A percentile compares a stretch with the other conserved stretches of the same genome.
phyloP scores from a whole-genome alignment of 2,888 invertebrate species.

The Lathronympha strigana region DNA sequence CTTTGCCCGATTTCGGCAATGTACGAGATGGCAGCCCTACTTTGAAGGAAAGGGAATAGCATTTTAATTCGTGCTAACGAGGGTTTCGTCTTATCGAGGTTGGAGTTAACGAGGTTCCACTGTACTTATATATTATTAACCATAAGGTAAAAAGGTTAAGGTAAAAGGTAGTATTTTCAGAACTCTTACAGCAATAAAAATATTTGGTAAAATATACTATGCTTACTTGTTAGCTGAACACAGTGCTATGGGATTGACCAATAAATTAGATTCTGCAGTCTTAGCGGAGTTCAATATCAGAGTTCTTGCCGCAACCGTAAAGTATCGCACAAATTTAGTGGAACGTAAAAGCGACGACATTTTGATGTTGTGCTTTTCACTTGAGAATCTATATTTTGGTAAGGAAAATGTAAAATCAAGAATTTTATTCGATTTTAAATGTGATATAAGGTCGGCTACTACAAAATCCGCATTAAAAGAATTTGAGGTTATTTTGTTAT shows the following conservation, averaged over 20 bases:
- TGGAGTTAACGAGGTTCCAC: too few species aligned
- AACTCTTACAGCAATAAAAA: too few species aligned
- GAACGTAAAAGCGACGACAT: slow-evolving; percentile 89
- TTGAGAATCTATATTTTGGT: slow-evolving; percentile 34
- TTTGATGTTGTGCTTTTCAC: slow-evolving; percentile 48
- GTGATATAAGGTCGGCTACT: background rate
- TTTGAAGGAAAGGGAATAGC: too few species aligned
- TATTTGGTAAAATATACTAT: slow-evolving; percentile 3
- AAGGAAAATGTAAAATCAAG: slow-evolving; percentile 8
- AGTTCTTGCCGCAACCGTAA: slow-evolving; percentile 88
- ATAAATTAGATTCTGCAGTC: slow-evolving; percentile 85
- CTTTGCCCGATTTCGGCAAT: too few species aligned
- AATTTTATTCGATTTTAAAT: background rate
- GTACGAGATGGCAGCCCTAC: too few species aligned
- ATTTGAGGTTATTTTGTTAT: slow-evolving; percentile 71
- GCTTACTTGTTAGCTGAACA: slow-evolving; percentile 72
- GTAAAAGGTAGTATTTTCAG: too few species aligned
- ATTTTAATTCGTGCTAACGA: too few species aligned
- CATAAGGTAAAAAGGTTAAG: too few species aligned
- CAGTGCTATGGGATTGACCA: slow-evolving; percentile 70
- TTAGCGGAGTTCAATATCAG: slow-evolving; percentile 87
- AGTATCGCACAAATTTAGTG: slow-evolving; percentile 89
- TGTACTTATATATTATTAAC: too few species aligned
- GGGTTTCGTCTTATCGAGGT: too few species aligned
- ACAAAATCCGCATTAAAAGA: slow-evolving; percentile 37